phyloP scores from a whole-genome alignment of 2,888 invertebrate species.

The Drosophila borborema region DNA sequence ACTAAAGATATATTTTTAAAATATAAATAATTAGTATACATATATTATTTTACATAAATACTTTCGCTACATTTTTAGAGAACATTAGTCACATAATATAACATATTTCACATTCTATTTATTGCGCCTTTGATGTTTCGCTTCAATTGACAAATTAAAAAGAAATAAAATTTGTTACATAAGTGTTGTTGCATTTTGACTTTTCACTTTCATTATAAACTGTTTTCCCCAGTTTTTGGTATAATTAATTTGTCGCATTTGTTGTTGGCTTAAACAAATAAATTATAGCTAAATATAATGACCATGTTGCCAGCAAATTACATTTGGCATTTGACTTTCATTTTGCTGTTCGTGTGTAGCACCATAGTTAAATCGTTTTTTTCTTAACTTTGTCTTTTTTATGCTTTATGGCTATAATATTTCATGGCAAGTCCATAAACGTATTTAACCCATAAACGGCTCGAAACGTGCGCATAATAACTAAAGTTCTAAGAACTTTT shows the following conservation, averaged over 20 bases:
- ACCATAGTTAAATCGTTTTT: conserved; percentile 35
- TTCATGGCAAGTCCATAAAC: conserved; percentile 43
- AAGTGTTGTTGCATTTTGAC: conserved; percentile 3
- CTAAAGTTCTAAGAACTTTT: conserved; percentile 33
- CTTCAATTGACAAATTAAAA: conserved; percentile 2
- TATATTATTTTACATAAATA: not conserved
- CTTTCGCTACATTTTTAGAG: not conserved
- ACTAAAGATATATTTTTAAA: not conserved
- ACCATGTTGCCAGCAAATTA: conserved; percentile 45
- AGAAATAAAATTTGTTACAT: not conserved
- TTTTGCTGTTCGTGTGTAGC: conserved; percentile 46
- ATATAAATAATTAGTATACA: no score
- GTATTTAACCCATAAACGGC: conserved; percentile 58
- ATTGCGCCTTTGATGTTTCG: conserved; percentile 8
- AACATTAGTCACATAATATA: not conserved
- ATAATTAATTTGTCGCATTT: conserved; percentile 67
- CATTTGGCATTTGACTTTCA: conserved; percentile 68
- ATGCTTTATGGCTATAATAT: conserved; percentile 32
- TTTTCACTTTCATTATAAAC: conserved; percentile 75
- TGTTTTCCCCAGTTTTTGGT: conserved; percentile 42
- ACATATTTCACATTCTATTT: not conserved
- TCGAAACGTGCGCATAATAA: conserved; percentile 58
- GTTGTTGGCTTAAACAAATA: conserved; percentile 45
- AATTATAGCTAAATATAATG: conserved; percentile 58
- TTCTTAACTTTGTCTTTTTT: conserved; percentile 19